phyloP scores from a whole-genome alignment of 2,113 vertebrate genomes.

The Microtus pennsylvanicus region DNA sequence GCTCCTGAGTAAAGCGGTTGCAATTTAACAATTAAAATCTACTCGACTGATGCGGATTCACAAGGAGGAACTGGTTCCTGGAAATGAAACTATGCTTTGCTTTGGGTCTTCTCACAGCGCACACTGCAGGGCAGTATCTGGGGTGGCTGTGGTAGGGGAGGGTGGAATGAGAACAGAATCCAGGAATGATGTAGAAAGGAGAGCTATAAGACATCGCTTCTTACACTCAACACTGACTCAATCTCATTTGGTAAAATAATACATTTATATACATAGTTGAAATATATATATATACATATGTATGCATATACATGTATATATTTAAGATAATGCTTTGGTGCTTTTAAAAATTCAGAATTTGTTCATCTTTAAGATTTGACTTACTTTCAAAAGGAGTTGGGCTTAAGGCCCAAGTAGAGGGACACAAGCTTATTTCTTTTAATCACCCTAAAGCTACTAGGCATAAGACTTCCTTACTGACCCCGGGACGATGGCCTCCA shows the following conservation, averaged over 20 bases:
- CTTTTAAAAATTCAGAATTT: neutral
- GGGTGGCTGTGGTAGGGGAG: accelerated
- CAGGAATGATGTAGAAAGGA: neutral
- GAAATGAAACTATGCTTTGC: constrained; percentile 43
- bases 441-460: constrained; percentile 81
- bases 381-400: neutral
- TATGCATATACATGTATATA: neutral
- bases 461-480: constrained; percentile 80
- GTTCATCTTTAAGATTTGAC: neutral
- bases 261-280: neutral
- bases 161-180: neutral
- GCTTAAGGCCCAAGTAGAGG: neutral
- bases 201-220: neutral
- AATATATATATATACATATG: neutral
- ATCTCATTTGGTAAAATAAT: neutral
- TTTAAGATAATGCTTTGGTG: neutral
- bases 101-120: neutral
- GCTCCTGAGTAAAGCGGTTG: constrained; percentile 63
- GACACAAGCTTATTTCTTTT: constrained; percentile 26
- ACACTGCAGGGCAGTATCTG: neutral
- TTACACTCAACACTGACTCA: neutral
- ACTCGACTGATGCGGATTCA: constrained; percentile 69
- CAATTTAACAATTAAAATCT: constrained; percentile 76
- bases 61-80: constrained; percentile 48
- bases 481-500: constrained; percentile 73